These are phyloP conservation scores for Psittacus erithacus DNA, from an alignment of 2,113 vertebrate species.

Conservation along the genomic window DNA sequence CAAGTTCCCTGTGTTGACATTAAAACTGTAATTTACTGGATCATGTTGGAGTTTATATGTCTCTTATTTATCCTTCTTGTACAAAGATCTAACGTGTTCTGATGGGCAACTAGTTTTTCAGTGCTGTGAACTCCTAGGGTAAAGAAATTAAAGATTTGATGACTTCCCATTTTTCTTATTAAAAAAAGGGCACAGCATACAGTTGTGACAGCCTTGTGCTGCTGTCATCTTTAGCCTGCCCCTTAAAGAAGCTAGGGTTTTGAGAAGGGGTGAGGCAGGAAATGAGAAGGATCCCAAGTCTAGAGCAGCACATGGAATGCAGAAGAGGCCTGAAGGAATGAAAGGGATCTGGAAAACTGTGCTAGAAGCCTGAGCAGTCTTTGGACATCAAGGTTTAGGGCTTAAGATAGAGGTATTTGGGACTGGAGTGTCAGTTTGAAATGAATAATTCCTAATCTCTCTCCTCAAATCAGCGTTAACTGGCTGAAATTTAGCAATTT, in stretches of 20 bases:
- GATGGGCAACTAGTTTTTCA: neutral
- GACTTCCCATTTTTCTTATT: neutral
- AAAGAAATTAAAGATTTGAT: neutral
- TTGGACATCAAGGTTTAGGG: neutral
- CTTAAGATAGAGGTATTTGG: neutral
- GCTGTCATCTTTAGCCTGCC: neutral
- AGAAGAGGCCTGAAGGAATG: neutral
- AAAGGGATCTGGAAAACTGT: neutral
- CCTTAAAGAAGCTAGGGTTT: neutral
- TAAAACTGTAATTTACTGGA: constrained; percentile 34
- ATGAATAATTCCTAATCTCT: neutral
- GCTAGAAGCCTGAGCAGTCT: neutral
- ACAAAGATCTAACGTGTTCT: neutral
- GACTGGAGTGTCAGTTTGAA: neutral
- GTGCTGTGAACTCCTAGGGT: neutral
- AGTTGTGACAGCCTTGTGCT: neutral
- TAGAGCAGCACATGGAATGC: neutral
- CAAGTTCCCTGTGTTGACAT: neutral
- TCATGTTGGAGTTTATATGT: neutral
- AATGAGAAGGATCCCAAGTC: neutral
- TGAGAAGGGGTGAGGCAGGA: neutral
- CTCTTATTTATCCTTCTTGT: neutral
- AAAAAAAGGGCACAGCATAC: neutral
- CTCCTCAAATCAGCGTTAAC: neutral
- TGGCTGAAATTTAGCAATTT: neutral